These are phyloP conservation scores for Oxyura jamaicensis DNA, from an alignment of 2,113 vertebrate genomes.

Conservation along the genomic window DNA sequence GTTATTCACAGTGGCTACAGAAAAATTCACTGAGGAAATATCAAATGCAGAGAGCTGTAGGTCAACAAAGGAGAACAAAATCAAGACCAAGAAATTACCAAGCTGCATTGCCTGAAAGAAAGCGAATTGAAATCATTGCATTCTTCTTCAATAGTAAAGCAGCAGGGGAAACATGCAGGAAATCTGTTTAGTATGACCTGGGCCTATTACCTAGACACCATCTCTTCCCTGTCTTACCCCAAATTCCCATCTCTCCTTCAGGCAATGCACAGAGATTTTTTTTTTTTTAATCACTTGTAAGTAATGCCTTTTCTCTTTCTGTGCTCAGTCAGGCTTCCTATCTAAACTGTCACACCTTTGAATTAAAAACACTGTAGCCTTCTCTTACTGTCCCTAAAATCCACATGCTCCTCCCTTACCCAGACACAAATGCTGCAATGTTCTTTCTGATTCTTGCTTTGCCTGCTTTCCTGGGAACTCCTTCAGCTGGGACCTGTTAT, in stretches of 20 bases:
- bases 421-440: background rate
- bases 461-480: background rate
- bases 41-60: background rate
- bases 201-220: background rate
- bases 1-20: background rate
- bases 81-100: background rate
- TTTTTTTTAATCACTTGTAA: background rate
- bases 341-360: background rate
- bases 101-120: background rate
- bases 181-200: background rate
- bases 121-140: background rate
- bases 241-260: constrained; percentile 9
- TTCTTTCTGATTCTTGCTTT: background rate
- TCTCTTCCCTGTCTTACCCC: background rate
- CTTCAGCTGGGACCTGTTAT: background rate
- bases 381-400: background rate
- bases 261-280: background rate
- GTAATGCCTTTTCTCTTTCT: background rate
- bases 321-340: background rate
- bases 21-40: background rate
- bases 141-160: background rate
- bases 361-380: background rate
- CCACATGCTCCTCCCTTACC: background rate
- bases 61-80: background rate
- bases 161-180: background rate